A percentile compares a stretch with the other conserved stretches of the same genome.
phyloP scores from a whole-genome alignment of 2,888 invertebrate genomes.

The Monoplex corrugatus region DNA sequence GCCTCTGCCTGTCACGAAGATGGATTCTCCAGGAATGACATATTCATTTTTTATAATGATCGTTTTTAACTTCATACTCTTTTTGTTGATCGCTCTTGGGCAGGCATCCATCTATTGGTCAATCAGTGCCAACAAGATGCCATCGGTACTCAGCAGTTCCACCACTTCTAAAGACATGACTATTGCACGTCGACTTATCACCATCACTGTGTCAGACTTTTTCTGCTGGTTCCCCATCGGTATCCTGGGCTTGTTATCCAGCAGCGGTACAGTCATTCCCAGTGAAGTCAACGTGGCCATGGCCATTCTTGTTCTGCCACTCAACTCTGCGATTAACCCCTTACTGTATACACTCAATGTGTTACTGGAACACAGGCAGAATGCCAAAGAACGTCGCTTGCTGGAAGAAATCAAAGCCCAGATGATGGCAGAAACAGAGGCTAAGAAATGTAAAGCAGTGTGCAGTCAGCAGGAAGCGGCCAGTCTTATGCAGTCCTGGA shows the following conservation, averaged over 20 bases:
- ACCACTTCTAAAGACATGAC: neutral
- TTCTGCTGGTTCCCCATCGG: slow-evolving; percentile 27
- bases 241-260: neutral
- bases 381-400: neutral
- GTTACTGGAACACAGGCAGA: neutral
- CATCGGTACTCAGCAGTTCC: neutral
- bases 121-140: neutral
- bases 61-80: neutral
- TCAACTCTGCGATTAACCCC: slow-evolving; percentile 6
- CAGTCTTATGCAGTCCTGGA: too few species aligned
- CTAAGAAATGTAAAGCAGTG: too few species aligned
- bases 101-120: slow-evolving; percentile 1
- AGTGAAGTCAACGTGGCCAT: slow-evolving; percentile 11
- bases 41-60: slow-evolving; percentile 19
- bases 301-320: slow-evolving; percentile 8
- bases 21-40: neutral
- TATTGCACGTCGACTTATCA: neutral
- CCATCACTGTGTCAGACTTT: neutral
- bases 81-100: neutral
- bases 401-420: neutral
- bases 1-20: slow-evolving; percentile 27
- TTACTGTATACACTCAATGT: slow-evolving; percentile 7
- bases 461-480: too few species aligned
- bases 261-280: neutral
- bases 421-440: too few species aligned